These are phyloP conservation scores for Ochotona princeps DNA, from an alignment of 2,113 vertebrate genomes.

Conservation along the genomic window DNA sequence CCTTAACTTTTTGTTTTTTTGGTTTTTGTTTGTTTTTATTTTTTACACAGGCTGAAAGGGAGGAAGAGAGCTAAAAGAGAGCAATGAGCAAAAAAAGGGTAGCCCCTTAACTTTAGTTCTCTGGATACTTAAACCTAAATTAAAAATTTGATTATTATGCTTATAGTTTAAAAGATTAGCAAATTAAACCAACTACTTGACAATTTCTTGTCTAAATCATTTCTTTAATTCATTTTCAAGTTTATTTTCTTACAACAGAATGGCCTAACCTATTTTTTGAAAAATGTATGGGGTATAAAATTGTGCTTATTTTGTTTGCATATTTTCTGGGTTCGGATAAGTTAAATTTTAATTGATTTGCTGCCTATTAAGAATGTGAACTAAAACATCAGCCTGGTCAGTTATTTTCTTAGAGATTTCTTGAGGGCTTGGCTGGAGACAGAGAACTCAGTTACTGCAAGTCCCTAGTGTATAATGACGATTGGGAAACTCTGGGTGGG, in stretches of 20 bases:
- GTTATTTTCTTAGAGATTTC: slow-evolving; percentile 54
- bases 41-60: too few relatives aligned
- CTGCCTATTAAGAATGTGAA: slow-evolving; percentile 7
- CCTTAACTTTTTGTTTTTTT: too few relatives aligned
- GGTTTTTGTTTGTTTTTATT: too few relatives aligned
- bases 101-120: neutral
- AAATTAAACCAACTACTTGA: neutral
- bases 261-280: neutral
- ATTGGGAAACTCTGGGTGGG: slow-evolving; percentile 46
- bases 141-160: neutral
- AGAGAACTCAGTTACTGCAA: neutral
- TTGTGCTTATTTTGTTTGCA: neutral
- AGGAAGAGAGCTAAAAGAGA: too few relatives aligned
- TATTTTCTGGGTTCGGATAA: slow-evolving; percentile 1
- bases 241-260: neutral
- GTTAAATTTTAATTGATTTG: slow-evolving; percentile 40
- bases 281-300: neutral
- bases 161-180: neutral
- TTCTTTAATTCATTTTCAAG: neutral
- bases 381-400: slow-evolving; percentile 24
- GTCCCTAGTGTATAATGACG: slow-evolving; percentile 23
- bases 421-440: slow-evolving; percentile 33
- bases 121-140: neutral
- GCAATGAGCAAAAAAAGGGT: too few relatives aligned
- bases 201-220: neutral